A percentile compares a stretch with the other conserved stretches of the same genome.
Evolutionary conservation across 2,888 invertebrate genomes (phyloP).

Genomic region (Orgyia antiqua): DNA sequence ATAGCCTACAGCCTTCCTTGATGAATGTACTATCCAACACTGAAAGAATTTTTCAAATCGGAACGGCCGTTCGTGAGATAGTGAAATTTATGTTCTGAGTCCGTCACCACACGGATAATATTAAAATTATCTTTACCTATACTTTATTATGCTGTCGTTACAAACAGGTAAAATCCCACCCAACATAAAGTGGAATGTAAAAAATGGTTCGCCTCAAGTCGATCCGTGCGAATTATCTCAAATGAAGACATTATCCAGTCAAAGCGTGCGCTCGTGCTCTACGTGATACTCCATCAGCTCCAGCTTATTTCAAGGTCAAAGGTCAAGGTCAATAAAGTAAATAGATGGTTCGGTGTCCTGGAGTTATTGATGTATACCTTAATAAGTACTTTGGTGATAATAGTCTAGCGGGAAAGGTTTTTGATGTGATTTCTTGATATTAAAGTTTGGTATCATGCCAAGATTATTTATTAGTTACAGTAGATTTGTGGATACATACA

Average conservation of each 20-base stretch:
- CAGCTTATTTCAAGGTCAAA: constrained; percentile 43
- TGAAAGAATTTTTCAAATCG: too few species aligned
- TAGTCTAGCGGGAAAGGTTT: constrained; percentile 1
- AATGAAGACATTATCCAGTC: constrained; percentile 70
- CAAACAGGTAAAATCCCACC: constrained; percentile 42
- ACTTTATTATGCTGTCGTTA: constrained; percentile 27
- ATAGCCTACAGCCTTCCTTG: too few species aligned
- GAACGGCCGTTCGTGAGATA: too few species aligned
- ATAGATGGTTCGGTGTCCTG: constrained; percentile 6
- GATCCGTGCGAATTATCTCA: constrained; percentile 58
- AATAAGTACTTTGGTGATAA: constrained; percentile 6
- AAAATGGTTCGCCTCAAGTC: constrained; percentile 36
- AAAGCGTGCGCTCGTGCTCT: constrained; percentile 44
- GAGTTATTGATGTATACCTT: constrained; percentile 9
- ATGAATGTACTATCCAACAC: too few species aligned
- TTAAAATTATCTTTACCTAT: too few species aligned
- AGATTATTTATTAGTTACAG: too few species aligned
- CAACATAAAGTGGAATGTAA: constrained; percentile 51
- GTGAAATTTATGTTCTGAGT: too few species aligned
- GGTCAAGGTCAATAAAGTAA: constrained; percentile 44
- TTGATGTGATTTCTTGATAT: not conserved
- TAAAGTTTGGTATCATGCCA: not conserved
- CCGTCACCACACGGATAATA: too few species aligned
- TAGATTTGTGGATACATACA: too few species aligned
- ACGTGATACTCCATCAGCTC: constrained; percentile 41